Evolutionary conservation across 2,888 invertebrate species (phyloP), one percentile per base, ranked within the genome.

Genomic region (Drosophila sordidapex): DNA sequence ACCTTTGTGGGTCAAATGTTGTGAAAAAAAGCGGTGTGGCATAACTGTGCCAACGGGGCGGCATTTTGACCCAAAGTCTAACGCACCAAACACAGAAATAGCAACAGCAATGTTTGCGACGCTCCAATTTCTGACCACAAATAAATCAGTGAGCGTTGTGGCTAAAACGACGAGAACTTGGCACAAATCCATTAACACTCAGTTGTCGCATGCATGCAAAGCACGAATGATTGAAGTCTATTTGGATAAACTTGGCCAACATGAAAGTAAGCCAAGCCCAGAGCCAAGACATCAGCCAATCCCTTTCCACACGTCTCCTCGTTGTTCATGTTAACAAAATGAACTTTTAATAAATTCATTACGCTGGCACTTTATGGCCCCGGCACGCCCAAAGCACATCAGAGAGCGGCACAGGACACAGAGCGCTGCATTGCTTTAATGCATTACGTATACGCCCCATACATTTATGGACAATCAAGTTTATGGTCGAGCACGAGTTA

Each of bases 371-470:
- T 84, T 84, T 84, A 88, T 65, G 68, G 68, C 57, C n/a, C 10
- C 10, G 62, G 51, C 75, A 48, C 58, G 38, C 64, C 71, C 53
- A 51, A 49, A 54, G 67, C 52, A 59, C 63, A 67, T 40, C n/a
- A 38, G 49, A 10, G 33, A 46, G 21, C 52, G 65, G 76, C 56
- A 38, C 38, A 38, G 38, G 40, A n/a, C 54, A 61, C 43, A 31
- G 68, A 54, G 58, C 61, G 48, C 46, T 76, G 88, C 86, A 80
- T 73, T 88, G 83, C 68, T 81, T 82, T 88, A 78, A 75, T 85
- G 88, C 87, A 90, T 90, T 90, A 90, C 89, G 87, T 87, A 86
- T 87, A 88, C 87, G 87, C 90, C 87, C 83, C 89, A 46, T 83
- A 89, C 90, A 86, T 86, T 89, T 86, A 89, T 86, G 90, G 73